Evolutionary conservation across 2,888 invertebrate genomes (phyloP), one percentile per base, ranked within the genome.

Genomic region (Terebella lapidaria): DNA sequence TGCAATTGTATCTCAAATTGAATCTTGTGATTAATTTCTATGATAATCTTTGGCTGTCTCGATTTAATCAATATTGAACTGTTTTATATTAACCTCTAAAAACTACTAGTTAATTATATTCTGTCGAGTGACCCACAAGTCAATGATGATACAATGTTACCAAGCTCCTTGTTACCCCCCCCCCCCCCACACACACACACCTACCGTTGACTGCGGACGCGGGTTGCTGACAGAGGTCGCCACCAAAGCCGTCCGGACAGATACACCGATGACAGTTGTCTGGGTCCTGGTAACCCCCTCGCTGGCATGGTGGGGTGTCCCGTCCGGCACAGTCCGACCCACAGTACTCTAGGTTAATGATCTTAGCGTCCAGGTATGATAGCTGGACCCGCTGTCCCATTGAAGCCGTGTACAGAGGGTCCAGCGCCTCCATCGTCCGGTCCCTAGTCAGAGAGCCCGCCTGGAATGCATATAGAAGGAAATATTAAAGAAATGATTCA

Each of bases 211-310:
- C 54, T 53, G 62, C n/a, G 20, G 69, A 68, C 25, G 71, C 72
- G 42, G 70, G 64, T 1, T 52, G 51, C 35, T 74, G 64, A 62
- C 77, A 77, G 54, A 59, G 64, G 3, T 60, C 57, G n/a, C 76
- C 76, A 3, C 64, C 59, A 28, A 75, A 65, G 1, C 77, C 77
- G n/a, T 74, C 74, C 0, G 76, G 71, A 61, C 77, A 77, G 3
- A 73, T 63, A 61, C 77, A 77, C 26, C 63, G 55, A 45, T 67
- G 60, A 60, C 77, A 77, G 58, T 72, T 67, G 35, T 71, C 71
- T 5, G 75, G 74, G 57, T 68, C 58, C 57, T 63, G 64, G 54
- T 64, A 67, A 10, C 68, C 66, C 10, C 60, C 63, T 22, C 54
- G 53, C n/a, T 54, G 24, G 46, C 66, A 66, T 3, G 29, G 35